Conservation (phyloP, 1,140 invertebrate species). For the Triops cancriformis region DNA sequence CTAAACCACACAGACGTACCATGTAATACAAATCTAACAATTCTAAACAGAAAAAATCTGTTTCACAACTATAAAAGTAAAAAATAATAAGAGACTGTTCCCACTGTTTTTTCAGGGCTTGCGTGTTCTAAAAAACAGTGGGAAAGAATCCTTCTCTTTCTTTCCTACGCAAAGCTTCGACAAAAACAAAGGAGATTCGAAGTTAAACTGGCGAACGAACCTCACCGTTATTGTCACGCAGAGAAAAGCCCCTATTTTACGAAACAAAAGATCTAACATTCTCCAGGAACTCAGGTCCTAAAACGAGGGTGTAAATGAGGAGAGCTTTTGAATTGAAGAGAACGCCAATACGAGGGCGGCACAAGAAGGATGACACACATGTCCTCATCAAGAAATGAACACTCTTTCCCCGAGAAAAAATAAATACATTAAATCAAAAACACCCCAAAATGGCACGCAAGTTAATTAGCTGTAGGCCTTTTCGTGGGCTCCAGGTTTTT, state of each 20-base stretch:
- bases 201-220: background rate
- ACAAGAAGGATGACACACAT: background rate
- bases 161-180: background rate
- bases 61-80: background rate
- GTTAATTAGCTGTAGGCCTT: slow-evolving; percentile 10
- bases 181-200: background rate
- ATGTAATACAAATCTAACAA: too few species aligned
- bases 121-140: background rate
- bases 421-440: background rate
- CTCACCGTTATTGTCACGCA: background rate
- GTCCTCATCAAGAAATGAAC: background rate
- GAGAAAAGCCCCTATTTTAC: background rate
- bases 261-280: background rate
- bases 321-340: background rate
- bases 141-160: background rate
- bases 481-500: background rate
- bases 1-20: too few species aligned
- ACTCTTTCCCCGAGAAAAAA: background rate
- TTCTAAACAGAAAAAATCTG: too few species aligned
- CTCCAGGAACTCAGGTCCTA: background rate
- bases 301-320: background rate
- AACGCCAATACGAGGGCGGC: background rate
- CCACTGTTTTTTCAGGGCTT: background rate
- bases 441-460: background rate
- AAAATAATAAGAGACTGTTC: background rate